These are phyloP conservation scores for Rhea americana DNA, from an alignment of 2,113 vertebrate genomes.

Conservation along the genomic window DNA sequence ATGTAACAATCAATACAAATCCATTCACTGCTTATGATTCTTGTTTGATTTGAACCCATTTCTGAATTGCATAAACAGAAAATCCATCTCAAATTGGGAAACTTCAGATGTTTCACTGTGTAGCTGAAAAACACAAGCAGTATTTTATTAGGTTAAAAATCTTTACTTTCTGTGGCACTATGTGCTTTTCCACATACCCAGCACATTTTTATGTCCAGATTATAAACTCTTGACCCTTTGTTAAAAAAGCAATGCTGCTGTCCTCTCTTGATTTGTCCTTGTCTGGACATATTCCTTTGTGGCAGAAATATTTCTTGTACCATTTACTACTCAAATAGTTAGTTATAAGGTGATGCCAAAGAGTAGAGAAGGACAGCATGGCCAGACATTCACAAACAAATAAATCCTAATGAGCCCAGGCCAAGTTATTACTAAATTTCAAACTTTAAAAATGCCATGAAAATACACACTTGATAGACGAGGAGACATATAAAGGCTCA, in stretches of 20 bases:
- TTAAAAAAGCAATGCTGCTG: neutral
- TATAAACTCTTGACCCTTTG: neutral
- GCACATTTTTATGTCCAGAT: neutral
- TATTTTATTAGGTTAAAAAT: neutral
- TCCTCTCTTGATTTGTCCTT: neutral
- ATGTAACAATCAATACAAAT: neutral
- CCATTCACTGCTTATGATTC: neutral
- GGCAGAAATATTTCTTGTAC: neutral
- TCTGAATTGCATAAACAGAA: neutral
- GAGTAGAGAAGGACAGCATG: neutral
- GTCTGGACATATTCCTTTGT: neutral
- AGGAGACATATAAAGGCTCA: slow-evolving; percentile 47
- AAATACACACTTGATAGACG: neutral
- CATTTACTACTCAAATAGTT: neutral
- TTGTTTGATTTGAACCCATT: neutral
- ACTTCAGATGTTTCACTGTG: neutral
- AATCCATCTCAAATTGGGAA: neutral
- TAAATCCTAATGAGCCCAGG: slow-evolving; percentile 63
- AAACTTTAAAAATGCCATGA: neutral
- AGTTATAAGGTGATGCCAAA: neutral
- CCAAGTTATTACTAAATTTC: slow-evolving; percentile 6
- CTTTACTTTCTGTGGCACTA: neutral
- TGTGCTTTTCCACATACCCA: neutral
- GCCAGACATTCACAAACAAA: slow-evolving; percentile 28
- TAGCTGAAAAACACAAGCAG: neutral